Base-by-base conservation (phyloP, 2,888 invertebrate genomes). In the Neoascia interrupta region DNA sequence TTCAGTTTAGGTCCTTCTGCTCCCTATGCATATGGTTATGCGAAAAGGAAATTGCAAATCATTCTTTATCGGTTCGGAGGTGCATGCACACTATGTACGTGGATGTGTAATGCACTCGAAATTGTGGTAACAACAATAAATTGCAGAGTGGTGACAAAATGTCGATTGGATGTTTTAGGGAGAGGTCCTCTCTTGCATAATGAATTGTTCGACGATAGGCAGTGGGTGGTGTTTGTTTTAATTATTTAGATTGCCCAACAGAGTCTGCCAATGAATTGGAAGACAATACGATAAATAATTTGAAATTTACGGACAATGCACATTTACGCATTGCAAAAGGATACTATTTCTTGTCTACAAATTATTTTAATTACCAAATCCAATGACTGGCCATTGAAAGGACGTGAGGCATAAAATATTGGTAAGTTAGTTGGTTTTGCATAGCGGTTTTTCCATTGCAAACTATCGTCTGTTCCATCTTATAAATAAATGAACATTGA, bases 41-140 rank as follows among this genome's bases (percentile, higher is more conserved):
- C n/a, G n/a, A n/a, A 53, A 39, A 66, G 79, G 72, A 72, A 79
- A 73, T 73, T 73, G 61, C 79, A 79, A 79, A 73, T 79, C 79
- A 79, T 73, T 79, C 79, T 79, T 79, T 79, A 79, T 79, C 79
- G 73, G 36, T 19, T 68, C 36, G 16, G 56, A 73, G 61, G 54
- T 79, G 79, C 26, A 68, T 53, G 53, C 54, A 36, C 41, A 34
- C 43, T 76, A 36, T 37, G 41, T 41, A 8, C 31, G 31, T 37
- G 13, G 13, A 26, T 5, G 11, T n/a, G n/a, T n/a, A n/a, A n/a
- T n/a, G n/a, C n/a, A n/a, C 34, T 23, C 16, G 15, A 26, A 51
- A 36, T 6, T 60, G 37, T 43, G 41, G 19, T 56, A 6, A 28
- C 37, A 53, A 21, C 51, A 66, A 61, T 79, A 72, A 73, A 76